These are phyloP conservation scores for Brachypteracias leptosomus DNA, from an alignment of 2,113 vertebrate species.

Conservation along the genomic window DNA sequence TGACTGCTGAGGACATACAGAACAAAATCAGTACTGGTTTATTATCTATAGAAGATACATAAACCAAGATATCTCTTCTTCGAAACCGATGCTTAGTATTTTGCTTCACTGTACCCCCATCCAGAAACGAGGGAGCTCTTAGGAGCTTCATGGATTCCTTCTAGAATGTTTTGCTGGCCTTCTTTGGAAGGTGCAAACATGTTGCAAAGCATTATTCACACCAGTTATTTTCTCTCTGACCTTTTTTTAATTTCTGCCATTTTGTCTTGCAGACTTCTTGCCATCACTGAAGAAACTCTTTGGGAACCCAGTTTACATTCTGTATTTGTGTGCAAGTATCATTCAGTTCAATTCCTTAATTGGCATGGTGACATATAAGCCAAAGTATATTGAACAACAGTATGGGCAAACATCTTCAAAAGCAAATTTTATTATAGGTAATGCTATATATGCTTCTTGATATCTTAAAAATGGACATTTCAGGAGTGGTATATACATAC, in stretches of 20 bases:
- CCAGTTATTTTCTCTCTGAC: neutral
- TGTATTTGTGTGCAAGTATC: conserved; percentile 86
- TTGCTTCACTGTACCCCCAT: neutral
- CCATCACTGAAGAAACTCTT: conserved; percentile 87
- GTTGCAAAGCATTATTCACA: neutral
- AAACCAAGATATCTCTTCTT: neutral
- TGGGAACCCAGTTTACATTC: conserved; percentile 84
- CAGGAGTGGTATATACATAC: neutral
- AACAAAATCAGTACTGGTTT: neutral
- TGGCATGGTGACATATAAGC: conserved; percentile 95
- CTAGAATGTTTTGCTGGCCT: neutral
- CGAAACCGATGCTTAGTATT: neutral
- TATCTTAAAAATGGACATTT: neutral
- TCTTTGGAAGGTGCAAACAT: neutral
- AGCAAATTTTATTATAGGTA: conserved; percentile 94
- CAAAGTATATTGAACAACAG: conserved; percentile 95
- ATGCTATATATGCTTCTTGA: neutral
- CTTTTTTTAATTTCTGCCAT: neutral
- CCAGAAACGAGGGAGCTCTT: neutral
- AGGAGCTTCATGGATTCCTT: neutral
- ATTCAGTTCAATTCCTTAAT: conserved; percentile 93
- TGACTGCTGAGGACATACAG: neutral
- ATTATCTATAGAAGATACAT: neutral
- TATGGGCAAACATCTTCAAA: conserved; percentile 89
- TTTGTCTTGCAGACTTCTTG: conserved; percentile 83